Base-by-base conservation (phyloP, 2,888 invertebrate genomes). In the Phyllotreta cruciferae region DNA sequence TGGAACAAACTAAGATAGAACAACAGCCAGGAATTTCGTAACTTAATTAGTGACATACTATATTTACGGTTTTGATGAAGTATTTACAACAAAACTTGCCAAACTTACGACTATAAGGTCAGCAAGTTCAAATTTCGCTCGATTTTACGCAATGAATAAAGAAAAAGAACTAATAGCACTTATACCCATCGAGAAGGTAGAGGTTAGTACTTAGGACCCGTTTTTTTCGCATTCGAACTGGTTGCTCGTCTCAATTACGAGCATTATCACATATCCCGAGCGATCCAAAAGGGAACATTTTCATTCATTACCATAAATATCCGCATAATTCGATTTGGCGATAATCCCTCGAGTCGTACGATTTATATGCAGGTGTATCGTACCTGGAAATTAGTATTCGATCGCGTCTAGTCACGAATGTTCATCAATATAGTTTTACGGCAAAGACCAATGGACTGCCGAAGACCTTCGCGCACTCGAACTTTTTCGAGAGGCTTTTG, bases 381-480 rank as follows among this genome's bases (percentile, higher is more conserved):
- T 58, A 10, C 11, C 7, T 14, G 44, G 52, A 42, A 44, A 52
- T 60, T 60, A 60, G 60, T 60, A 60, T 60, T 60, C 60, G n/a
- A 52, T 53, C 60, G 52, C 3, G 39, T 58, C 41, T 58, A 58
- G 42, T 58, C 58, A 58, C 58, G 58, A 58, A 52, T 50, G 52
- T 52, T 58, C 58, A 58, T 58, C 58, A 58, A 58, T 58, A 58
- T 58, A 58, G 52, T 52, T 42, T 58, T 58, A 60, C 57, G 42
- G 57, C 56, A 62, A 50, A 62, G 62, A 54, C 54, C 63, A 57
- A 63, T 50, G 63, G 58, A 63, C 63, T 50, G 63, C 34, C 42
- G 58, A 42, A 52, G 60, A 60, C 60, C 60, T 60, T 60, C 60
- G 34, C n/a, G 60, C 24, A 24, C 24, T 52, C 44, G 60, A 60